Evolutionary conservation across 2,797 vertebrate genomes (phyloP), one percentile per base, ranked within the genome.

Genomic region (Siniperca undulata): DNA sequence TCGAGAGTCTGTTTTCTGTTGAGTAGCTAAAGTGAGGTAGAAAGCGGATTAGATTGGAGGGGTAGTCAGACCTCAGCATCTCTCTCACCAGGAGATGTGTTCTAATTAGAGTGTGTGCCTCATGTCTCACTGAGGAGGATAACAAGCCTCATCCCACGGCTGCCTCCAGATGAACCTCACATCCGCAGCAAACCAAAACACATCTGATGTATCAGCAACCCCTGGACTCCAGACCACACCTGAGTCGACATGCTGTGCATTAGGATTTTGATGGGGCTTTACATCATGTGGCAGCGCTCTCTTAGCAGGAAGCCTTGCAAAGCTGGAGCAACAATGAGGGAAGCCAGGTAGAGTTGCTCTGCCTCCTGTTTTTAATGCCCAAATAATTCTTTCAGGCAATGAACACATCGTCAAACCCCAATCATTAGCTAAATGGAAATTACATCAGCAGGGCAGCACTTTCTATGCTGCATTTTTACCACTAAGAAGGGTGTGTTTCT

Each of bases 81-180:
- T 92, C 84, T 88, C 93, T 81, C 91, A 92, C 89, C 85, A 44
- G 92, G 94, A 94, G 94, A 93, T 89, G 92, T 78, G 86, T 91
- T 92, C 89, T 95, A 95, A 95, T 95, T 94, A 94, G 91, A 89
- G 86, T 81, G 58, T 52, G 67, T 82, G 88, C 84, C 87, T 89
- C 80, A 5, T 70, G 86, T 90, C 91, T 91, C 77, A 46, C 84
- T 74, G 91, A 86, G 88, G 89, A 92, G 90, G 90, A 91, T 92
- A 92, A 94, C 92, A 92, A 94, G 88, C 89, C 85, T 83, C 85
- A 82, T 89, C 91, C 92, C 70, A 70, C 82, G 70, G 79, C 86
- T 82, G 80, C 91, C 71, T 86, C 77, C 61, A 73, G 79, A 87
- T 85, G 83, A 93, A 86, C 80, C 82, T 77, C 83, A 22, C 87